These are phyloP conservation scores for Cheilosia vulpina DNA, from an alignment of 2,888 invertebrate genomes.

Conservation along the genomic window DNA sequence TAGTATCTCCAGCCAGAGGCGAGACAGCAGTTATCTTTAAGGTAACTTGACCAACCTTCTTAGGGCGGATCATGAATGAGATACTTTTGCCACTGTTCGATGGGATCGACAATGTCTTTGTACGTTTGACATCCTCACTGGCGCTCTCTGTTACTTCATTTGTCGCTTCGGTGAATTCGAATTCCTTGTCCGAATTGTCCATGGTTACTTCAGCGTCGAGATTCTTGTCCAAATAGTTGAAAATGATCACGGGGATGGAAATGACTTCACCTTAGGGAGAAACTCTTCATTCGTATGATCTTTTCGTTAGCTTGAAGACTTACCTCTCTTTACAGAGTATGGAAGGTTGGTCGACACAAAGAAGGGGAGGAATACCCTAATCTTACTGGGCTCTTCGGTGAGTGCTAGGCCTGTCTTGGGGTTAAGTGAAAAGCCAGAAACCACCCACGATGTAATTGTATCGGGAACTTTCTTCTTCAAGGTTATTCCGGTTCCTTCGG, in stretches of 20 bases:
- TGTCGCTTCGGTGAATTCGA: conserved; percentile 91
- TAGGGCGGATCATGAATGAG: conserved; percentile 93
- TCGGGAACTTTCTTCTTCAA: conserved; percentile 88
- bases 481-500: conserved; percentile 77
- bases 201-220: conserved; percentile 92
- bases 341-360: conserved; percentile 95
- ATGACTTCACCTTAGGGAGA: conserved; percentile 90
- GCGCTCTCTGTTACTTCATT: conserved; percentile 89
- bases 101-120: conserved; percentile 85
- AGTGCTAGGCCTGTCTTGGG: conserved; percentile 90
- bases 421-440: conserved; percentile 93
- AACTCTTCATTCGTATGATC: too few relatives aligned
- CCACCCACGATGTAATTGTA: conserved; percentile 93
- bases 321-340: conserved; percentile 93
- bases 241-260: conserved; percentile 93
- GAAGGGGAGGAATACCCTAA: conserved; percentile 92
- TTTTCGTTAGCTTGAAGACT: conserved; percentile 82
- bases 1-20: conserved; percentile 90
- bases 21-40: conserved; percentile 91
- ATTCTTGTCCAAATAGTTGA: conserved; percentile 93
- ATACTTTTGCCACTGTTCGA: conserved; percentile 91
- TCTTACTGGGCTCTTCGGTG: conserved; percentile 87
- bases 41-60: conserved; percentile 88
- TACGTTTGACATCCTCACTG: conserved; percentile 83
- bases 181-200: conserved; percentile 91